phyloP scores from a whole-genome alignment of 2,888 invertebrate genomes.

The Oasisia sp. region DNA sequence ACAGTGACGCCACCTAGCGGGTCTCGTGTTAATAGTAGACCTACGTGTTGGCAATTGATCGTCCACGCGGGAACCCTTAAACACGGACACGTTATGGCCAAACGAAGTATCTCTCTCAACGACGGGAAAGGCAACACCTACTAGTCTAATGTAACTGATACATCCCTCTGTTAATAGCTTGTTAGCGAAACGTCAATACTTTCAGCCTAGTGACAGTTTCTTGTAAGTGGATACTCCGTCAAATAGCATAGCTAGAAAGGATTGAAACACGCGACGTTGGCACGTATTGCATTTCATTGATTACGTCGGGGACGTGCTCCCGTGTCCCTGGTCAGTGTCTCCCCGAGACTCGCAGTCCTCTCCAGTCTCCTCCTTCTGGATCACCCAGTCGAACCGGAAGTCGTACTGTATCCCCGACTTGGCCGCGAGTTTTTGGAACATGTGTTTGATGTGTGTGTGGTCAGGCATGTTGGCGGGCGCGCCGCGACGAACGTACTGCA shows the following conservation, averaged over 20 bases:
- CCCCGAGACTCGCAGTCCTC: conserved; percentile 40
- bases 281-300: background rate
- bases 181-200: background rate
- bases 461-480: background rate
- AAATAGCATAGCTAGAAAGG: background rate
- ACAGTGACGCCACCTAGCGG: too few relatives aligned
- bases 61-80: too few relatives aligned
- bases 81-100: too few relatives aligned
- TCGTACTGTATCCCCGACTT: background rate
- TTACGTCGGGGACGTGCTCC: conserved; percentile 25
- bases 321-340: conserved; percentile 59
- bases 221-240: background rate
- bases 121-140: too few relatives aligned
- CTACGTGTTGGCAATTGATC: too few relatives aligned
- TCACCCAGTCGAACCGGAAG: conserved; percentile 19
- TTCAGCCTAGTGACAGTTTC: background rate
- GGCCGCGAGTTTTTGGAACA: background rate
- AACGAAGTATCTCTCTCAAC: too few relatives aligned
- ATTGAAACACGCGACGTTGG: background rate
- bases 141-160: too few relatives aligned
- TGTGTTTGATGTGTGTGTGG: background rate
- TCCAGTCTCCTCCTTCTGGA: conserved; percentile 29
- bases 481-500: conserved; percentile 8
- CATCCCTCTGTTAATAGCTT: too few relatives aligned
- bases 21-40: too few relatives aligned